Conservation (phyloP, 2,888 invertebrate genomes). For the Leptopilina syphax region DNA sequence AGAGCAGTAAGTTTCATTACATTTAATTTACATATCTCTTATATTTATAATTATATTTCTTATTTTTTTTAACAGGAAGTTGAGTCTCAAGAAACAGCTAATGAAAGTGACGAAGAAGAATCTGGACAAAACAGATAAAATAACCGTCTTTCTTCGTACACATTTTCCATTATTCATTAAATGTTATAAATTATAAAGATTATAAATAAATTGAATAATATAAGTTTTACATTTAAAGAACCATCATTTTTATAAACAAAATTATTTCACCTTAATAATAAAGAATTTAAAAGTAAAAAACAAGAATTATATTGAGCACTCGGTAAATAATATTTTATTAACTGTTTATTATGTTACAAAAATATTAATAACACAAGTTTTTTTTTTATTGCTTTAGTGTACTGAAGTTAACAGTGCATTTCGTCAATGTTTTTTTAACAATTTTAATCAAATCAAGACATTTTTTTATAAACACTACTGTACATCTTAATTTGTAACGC, state of each 20-base stretch:
- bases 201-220: background rate
- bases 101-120: background rate
- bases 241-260: background rate
- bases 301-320: conserved; percentile 20
- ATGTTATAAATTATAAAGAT: background rate
- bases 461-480: background rate
- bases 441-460: background rate
- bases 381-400: conserved; percentile 48
- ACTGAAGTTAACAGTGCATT: conserved; percentile 53
- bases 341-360: conserved; percentile 58
- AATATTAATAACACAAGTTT: conserved; percentile 57
- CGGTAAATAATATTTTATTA: conserved; percentile 50
- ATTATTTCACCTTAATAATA: background rate
- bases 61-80: background rate
- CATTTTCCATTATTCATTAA: background rate
- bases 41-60: background rate
- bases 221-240: background rate
- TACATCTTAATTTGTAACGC: background rate
- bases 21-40: background rate
- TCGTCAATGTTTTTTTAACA: conserved; percentile 32
- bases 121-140: conserved; percentile 2
- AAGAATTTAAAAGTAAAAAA: background rate
- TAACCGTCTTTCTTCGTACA: background rate
- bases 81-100: background rate
- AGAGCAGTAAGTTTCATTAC: conserved; percentile 61